Conservation (phyloP, 2,113 vertebrate genomes). For the Gasterosteus nipponicus region DNA sequence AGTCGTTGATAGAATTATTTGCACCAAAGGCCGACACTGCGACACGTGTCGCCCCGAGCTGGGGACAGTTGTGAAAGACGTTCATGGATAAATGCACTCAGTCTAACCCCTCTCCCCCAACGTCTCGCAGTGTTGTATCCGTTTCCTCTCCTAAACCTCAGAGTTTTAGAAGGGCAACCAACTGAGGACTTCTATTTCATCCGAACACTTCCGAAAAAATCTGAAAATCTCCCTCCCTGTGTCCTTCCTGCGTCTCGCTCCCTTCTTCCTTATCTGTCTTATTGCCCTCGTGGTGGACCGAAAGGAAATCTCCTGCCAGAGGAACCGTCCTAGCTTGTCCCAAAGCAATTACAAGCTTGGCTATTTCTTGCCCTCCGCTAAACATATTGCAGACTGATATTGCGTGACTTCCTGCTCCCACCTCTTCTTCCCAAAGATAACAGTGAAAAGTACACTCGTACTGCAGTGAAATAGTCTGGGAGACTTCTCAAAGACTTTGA, state of each 20-base stretch:
- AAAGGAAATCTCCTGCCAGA: slow-evolving; percentile 65
- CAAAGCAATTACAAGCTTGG: slow-evolving; percentile 79
- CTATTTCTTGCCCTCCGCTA: slow-evolving; percentile 73
- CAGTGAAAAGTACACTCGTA: slow-evolving; percentile 59
- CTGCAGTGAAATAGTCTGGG: slow-evolving; percentile 52
- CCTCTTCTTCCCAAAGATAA: slow-evolving; percentile 60
- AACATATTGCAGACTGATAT: slow-evolving; percentile 69
- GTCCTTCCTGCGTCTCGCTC: slow-evolving; percentile 17
- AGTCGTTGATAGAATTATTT: slow-evolving; percentile 34
- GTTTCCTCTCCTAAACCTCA: slow-evolving; percentile 32
- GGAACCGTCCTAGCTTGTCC: slow-evolving; percentile 70
- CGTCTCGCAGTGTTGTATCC: not conserved
- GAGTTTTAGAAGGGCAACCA: slow-evolving; percentile 44
- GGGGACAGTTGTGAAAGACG: slow-evolving; percentile 36
- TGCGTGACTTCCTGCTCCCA: slow-evolving; percentile 65
- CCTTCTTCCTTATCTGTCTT: slow-evolving; percentile 62
- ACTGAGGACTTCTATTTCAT: slow-evolving; percentile 56
- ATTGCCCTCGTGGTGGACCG: slow-evolving; percentile 67
- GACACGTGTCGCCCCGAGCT: slow-evolving; percentile 20
- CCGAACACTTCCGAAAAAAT: slow-evolving; percentile 52
- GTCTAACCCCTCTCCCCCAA: not conserved
- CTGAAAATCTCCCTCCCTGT: slow-evolving; percentile 45
- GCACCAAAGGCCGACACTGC: slow-evolving; percentile 35
- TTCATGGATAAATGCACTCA: slow-evolving; percentile 29
- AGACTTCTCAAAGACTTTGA: slow-evolving; percentile 58